These are phyloP conservation scores for Piprites chloris DNA, from an alignment of 2,113 vertebrate genomes.

Conservation along the genomic window DNA sequence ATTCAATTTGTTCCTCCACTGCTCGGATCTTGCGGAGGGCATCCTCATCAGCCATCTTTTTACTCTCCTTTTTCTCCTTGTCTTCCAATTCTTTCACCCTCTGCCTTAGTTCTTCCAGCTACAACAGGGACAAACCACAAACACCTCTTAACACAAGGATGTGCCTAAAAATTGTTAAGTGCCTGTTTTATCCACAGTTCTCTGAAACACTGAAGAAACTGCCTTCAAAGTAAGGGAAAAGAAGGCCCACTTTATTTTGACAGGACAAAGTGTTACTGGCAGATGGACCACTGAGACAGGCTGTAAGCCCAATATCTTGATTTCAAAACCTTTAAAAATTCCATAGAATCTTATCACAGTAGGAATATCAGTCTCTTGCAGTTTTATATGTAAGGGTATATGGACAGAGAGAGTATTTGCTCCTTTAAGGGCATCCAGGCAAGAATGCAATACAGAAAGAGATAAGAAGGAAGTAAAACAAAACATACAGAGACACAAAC, in stretches of 20 bases:
- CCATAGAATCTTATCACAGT: neutral
- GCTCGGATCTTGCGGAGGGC: conserved; percentile 91
- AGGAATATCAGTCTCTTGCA: neutral
- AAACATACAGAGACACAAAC: neutral
- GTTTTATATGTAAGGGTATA: neutral
- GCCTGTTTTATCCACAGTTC: neutral
- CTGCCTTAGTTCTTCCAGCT: conserved; percentile 93
- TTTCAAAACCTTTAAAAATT: neutral
- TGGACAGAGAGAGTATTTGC: neutral
- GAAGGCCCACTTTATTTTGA: neutral
- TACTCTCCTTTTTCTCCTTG: conserved; percentile 92
- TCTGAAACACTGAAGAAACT: neutral
- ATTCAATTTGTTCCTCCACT: conserved; percentile 95
- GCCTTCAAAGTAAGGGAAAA: neutral
- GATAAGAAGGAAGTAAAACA: neutral
- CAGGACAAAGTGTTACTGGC: neutral
- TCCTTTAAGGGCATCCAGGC: neutral
- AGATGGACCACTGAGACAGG: neutral
- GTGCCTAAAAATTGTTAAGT: neutral
- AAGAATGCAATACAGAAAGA: neutral
- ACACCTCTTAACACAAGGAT: neutral
- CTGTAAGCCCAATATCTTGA: neutral
- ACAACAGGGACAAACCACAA: neutral
- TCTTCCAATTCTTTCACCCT: conserved; percentile 92
- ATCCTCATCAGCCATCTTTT: conserved; percentile 97